These are phyloP conservation scores for Smittia aterrima DNA, from an alignment of 2,888 invertebrate genomes.

Conservation along the genomic window DNA sequence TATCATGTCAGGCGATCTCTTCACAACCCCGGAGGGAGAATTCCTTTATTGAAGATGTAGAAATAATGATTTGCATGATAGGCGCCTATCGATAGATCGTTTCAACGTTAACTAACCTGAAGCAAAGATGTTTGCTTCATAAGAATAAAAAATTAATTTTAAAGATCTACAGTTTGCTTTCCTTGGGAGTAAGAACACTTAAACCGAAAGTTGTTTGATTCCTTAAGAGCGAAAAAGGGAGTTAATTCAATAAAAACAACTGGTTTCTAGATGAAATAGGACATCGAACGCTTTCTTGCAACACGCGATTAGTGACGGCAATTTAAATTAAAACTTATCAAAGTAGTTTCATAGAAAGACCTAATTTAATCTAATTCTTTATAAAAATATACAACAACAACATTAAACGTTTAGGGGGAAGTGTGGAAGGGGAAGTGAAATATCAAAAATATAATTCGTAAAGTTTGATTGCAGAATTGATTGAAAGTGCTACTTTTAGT, in stretches of 20 bases:
- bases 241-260: neutral
- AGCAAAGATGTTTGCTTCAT: neutral
- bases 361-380: slow-evolving; percentile 11
- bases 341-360: neutral
- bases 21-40: too few species aligned
- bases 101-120: too few species aligned
- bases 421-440: neutral
- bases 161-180: slow-evolving; percentile 11
- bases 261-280: neutral
- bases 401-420: neutral
- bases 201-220: neutral
- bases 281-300: neutral
- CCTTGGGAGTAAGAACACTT: neutral
- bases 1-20: too few species aligned
- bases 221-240: too few species aligned
- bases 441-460: neutral
- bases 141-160: neutral
- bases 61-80: too few species aligned
- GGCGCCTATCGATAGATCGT: too few species aligned
- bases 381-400: slow-evolving; percentile 11
- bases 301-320: neutral
- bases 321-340: neutral
- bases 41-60: too few species aligned
- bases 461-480: too few species aligned
- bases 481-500: too few species aligned